Conservation (phyloP, 2,113 vertebrate species). For the Paracanthobrama guichenoti region DNA sequence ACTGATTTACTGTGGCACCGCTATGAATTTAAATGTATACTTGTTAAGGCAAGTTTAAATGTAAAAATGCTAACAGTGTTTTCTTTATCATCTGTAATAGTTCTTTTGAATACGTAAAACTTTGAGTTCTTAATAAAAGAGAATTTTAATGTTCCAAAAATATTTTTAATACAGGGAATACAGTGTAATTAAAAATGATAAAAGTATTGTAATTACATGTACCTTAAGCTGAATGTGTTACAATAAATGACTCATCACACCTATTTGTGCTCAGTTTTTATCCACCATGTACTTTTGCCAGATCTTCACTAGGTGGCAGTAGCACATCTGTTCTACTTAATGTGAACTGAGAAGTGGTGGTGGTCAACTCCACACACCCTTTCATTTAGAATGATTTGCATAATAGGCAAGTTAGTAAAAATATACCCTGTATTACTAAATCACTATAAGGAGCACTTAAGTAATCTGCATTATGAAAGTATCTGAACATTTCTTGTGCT, state of each 20-base stretch:
- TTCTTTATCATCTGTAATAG: slow-evolving; percentile 43
- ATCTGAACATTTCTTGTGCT: neutral
- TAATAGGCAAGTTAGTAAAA: neutral
- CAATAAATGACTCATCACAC: slow-evolving; percentile 56
- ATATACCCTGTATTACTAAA: neutral
- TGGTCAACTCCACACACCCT: neutral
- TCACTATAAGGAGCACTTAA: neutral
- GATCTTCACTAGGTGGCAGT: slow-evolving; percentile 47
- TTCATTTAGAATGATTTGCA: neutral
- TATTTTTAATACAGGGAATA: slow-evolving; percentile 31
- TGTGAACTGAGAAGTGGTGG: neutral
- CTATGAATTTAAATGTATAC: neutral
- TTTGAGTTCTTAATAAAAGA: neutral
- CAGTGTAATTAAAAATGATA: slow-evolving; percentile 1
- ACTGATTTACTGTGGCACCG: neutral
- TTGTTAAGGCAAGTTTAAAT: slow-evolving; percentile 28
- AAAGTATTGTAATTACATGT: slow-evolving; percentile 26
- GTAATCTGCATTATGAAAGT: too few species aligned
- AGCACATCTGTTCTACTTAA: neutral
- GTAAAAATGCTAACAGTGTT: slow-evolving; percentile 15
- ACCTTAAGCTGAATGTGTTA: slow-evolving; percentile 36
- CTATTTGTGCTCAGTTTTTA: neutral
- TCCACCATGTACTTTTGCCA: neutral
- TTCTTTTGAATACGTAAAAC: slow-evolving; percentile 32
- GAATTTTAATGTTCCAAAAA: neutral